Base-by-base conservation (phyloP, 2,888 invertebrate species). In the Lasioglossum villosulum region DNA sequence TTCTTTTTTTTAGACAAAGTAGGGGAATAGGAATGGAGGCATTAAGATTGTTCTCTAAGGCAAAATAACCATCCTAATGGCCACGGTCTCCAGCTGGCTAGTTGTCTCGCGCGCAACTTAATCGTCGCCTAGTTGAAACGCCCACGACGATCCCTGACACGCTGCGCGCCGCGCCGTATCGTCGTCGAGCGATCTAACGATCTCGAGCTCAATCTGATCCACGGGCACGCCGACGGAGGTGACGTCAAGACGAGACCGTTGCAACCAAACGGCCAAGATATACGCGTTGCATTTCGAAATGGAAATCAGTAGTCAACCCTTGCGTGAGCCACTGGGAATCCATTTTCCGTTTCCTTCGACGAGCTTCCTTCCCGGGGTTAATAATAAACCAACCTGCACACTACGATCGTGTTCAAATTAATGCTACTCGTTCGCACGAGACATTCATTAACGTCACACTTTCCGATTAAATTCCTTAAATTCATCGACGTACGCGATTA, bases 181-280 rank as follows among this genome's bases (percentile, higher is more conserved):
- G 56, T 56, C 70, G 52, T 52, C 70, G 68, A 52, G 12, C 27
- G 70, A 71, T 39, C 70, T 71, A 70, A 70, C 70, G 74, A 52
- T 39, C 39, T 10, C 78, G 39, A 42, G 77, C n/a, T 78, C 70
- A 78, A 78, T 78, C 70, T 56, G 78, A 78, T 68, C 78, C 52
- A 27, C 70, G 23, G 71, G 56, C 39, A 70, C 52, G 27, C 52
- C 27, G 52, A 71, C 45, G 70, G 48, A 71, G 78, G 30, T 78
- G 78, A 78, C 71, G 78, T 78, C 78, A 78, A 78, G 37, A 52
- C 39, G 77, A 70, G n/a, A 68, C 48, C 19, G 77, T 70, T 48
- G 39, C 23, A 10, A 68, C 48, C 27, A 68, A 68, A n/a, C 37
- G 70, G n/a, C 66, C 66, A 48, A 77, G 77, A 77, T 63, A 63